Conservation (phyloP, 2,888 invertebrate genomes). For the Timandra comae region DNA sequence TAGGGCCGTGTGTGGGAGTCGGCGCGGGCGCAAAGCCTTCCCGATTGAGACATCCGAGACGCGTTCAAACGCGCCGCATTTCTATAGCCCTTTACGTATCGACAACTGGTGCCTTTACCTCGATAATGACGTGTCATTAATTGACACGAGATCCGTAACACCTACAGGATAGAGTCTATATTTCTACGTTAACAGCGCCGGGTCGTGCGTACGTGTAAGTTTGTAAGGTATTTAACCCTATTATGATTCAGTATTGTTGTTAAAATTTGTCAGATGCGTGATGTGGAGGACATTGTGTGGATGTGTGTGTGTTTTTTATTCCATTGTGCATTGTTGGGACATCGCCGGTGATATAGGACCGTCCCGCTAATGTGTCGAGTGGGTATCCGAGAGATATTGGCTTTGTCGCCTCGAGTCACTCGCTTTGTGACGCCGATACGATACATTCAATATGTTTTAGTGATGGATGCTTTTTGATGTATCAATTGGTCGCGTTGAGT, state of each 20-base stretch:
- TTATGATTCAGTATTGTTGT: slow-evolving; percentile 63
- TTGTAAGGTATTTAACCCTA: slow-evolving; percentile 62
- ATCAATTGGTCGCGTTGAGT: too few relatives aligned
- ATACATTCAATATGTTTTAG: slow-evolving; percentile 23
- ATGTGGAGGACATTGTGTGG: slow-evolving; percentile 45
- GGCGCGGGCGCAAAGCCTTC: slow-evolving; percentile 59
- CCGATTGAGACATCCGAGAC: slow-evolving; percentile 72
- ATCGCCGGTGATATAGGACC: slow-evolving; percentile 56
- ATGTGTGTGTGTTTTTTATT: slow-evolving; percentile 29
- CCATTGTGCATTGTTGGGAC: slow-evolving; percentile 42
- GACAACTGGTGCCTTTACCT: slow-evolving; percentile 34
- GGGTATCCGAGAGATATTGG: slow-evolving; percentile 29
- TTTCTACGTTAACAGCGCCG: slow-evolving; percentile 8
- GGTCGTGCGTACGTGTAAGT: slow-evolving; percentile 12
- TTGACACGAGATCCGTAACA: slow-evolving; percentile 8
- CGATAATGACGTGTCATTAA: slow-evolving; percentile 15
- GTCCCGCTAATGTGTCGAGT: slow-evolving; percentile 46
- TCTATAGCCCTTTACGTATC: slow-evolving; percentile 60
- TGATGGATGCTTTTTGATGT: slow-evolving; percentile 10
- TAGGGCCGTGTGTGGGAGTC: slow-evolving; percentile 46
- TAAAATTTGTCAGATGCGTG: slow-evolving; percentile 71
- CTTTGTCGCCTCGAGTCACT: slow-evolving; percentile 18
- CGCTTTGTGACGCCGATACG: too few relatives aligned
- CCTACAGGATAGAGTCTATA: slow-evolving; percentile 20
- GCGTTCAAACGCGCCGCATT: slow-evolving; percentile 65